A percentile compares a stretch with the other conserved stretches of the same genome.
phyloP scores from a whole-genome alignment of 2,888 invertebrate genomes.

The Torymus tubicola region DNA sequence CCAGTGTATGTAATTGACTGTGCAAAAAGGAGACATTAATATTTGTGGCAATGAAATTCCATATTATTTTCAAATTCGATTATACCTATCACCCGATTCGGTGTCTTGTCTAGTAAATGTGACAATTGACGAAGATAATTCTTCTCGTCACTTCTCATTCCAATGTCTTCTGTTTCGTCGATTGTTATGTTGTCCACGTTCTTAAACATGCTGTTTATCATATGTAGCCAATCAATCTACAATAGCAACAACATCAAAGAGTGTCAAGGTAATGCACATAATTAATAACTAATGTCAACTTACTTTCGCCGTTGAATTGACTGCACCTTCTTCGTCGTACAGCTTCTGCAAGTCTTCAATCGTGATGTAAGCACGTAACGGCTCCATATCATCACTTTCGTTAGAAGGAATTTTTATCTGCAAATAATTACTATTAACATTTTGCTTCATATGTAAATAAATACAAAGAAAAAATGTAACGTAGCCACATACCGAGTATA shows the following conservation, averaged over 20 bases:
- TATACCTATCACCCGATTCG: conserved; percentile 44
- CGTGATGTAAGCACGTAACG: conserved; percentile 5
- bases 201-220: conserved; percentile 23
- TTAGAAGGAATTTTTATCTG: conserved; percentile 15
- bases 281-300: neutral
- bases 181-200: conserved; percentile 41
- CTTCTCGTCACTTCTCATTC: conserved; percentile 39
- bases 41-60: no score
- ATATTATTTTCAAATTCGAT: neutral
- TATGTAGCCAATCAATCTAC: conserved; percentile 58
- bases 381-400: conserved; percentile 20
- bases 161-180: conserved; percentile 37
- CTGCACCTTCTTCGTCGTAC: conserved; percentile 14
- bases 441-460: neutral
- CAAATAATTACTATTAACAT: neutral
- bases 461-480: neutral
- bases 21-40: neutral
- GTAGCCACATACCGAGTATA: neutral
- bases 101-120: conserved; percentile 49
- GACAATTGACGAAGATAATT: conserved; percentile 50
- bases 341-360: conserved; percentile 33
- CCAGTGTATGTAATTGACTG: conserved; percentile 60
- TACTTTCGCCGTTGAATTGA: conserved; percentile 6
- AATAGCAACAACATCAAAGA: neutral
- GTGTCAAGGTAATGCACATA: neutral